Evolutionary conservation across 2,113 vertebrate species (phyloP).

Genomic region (Paradisaea rubra): DNA sequence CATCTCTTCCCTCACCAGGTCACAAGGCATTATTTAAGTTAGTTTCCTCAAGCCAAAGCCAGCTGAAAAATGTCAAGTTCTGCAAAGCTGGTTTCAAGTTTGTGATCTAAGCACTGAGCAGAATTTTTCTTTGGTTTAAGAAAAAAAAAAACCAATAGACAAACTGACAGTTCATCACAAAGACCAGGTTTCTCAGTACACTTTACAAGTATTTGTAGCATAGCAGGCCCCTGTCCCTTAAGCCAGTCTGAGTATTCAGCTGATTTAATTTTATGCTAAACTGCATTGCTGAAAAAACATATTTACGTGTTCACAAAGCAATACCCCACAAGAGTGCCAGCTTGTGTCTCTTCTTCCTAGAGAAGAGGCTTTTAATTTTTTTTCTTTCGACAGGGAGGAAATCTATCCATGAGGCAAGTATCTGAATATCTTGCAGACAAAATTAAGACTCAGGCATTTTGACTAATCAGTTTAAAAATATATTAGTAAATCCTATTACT

Average conservation of each 20-base stretch:
- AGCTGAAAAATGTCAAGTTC: background rate
- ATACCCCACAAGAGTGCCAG: background rate
- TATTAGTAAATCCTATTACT: background rate
- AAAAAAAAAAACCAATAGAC: background rate
- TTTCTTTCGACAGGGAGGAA: background rate
- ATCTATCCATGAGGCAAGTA: background rate
- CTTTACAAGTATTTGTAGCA: background rate
- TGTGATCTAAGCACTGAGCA: background rate
- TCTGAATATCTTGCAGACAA: background rate
- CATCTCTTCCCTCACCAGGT: background rate
- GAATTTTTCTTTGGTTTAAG: background rate
- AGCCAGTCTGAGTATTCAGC: background rate
- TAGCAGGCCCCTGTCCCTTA: background rate
- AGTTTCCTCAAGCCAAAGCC: background rate
- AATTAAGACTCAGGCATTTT: background rate
- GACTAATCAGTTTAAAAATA: background rate
- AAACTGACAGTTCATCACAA: background rate
- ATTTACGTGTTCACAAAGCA: background rate
- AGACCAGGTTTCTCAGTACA: background rate
- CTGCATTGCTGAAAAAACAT: background rate
- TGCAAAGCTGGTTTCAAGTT: background rate
- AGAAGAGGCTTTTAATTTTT: background rate
- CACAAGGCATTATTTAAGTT: background rate
- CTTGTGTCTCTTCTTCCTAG: background rate
- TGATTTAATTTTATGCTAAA: background rate